These are phyloP conservation scores for Cloeon dipterum DNA, from an alignment of 2,888 invertebrate species.

Conservation along the genomic window DNA sequence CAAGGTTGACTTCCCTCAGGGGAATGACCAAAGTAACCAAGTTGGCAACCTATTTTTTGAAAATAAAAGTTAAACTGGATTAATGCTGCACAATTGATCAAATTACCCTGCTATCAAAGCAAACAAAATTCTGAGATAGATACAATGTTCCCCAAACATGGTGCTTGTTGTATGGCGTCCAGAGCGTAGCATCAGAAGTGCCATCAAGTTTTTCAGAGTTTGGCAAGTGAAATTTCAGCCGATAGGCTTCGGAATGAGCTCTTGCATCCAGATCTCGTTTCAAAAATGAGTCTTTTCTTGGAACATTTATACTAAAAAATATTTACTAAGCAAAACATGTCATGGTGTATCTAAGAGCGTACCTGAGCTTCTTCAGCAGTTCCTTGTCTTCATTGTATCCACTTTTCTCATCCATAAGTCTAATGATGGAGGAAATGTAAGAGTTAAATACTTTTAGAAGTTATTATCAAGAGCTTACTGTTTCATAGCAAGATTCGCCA, in stretches of 20 bases:
- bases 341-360: conserved; percentile 10
- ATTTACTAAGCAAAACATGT: too few relatives aligned
- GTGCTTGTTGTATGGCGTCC: conserved; percentile 87
- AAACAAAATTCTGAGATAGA: conserved; percentile 82
- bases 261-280: conserved; percentile 89
- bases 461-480: conserved; percentile 25
- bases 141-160: conserved; percentile 74
- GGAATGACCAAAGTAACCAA: conserved; percentile 78
- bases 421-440: conserved; percentile 19
- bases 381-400: conserved; percentile 76
- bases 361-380: conserved; percentile 56
- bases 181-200: conserved; percentile 69
- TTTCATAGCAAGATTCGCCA: conserved; percentile 94
- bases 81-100: too few relatives aligned
- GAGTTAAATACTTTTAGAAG: too few relatives aligned
- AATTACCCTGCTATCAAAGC: conserved; percentile 89
- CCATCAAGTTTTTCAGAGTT: conserved; percentile 84
- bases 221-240: conserved; percentile 65
- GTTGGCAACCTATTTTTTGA: conserved; percentile 53
- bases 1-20: conserved; percentile 52
- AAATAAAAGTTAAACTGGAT: too few relatives aligned
- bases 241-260: conserved; percentile 79
- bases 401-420: conserved; percentile 78
- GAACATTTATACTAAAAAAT: conserved; percentile 47
- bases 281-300: conserved; percentile 74